Evolutionary conservation across 1,140 invertebrate genomes (phyloP).

Genomic region (Solenopsis invicta): DNA sequence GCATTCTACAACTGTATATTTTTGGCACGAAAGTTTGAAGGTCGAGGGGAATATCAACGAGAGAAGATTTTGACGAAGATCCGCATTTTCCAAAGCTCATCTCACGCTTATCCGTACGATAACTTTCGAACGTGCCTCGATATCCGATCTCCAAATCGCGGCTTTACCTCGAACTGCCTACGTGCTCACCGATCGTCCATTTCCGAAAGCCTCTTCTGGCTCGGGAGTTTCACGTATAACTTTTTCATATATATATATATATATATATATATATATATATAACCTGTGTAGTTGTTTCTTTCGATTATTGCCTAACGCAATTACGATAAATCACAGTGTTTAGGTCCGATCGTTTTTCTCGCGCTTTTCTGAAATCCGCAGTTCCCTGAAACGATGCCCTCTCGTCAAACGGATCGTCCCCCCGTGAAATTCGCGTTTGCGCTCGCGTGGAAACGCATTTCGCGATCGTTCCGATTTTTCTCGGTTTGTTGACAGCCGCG

Average conservation of each 20-base stretch:
- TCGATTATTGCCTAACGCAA: slow-evolving; percentile 42
- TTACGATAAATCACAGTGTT: slow-evolving; percentile 21
- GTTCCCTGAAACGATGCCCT: not conserved
- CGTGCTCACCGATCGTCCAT: slow-evolving; percentile 55
- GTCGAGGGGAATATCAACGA: slow-evolving; percentile 68
- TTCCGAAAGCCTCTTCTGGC: slow-evolving; percentile 45
- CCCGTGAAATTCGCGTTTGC: slow-evolving; percentile 21
- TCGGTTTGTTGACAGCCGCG: slow-evolving; percentile 48
- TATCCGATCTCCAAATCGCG: slow-evolving; percentile 49
- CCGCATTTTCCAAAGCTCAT: slow-evolving; percentile 66
- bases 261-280: too few species aligned
- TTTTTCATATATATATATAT: slow-evolving; percentile 45
- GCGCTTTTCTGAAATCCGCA: slow-evolving; percentile 7
- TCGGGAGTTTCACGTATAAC: slow-evolving; percentile 10
- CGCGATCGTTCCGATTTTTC: slow-evolving; percentile 56
- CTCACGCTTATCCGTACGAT: slow-evolving; percentile 63
- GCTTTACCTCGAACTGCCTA: slow-evolving; percentile 53
- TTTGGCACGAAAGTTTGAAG: slow-evolving; percentile 30
- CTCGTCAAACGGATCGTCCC: slow-evolving; percentile 7
- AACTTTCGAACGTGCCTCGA: slow-evolving; percentile 69
- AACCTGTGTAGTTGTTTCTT: slow-evolving; percentile 12
- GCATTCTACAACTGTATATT: slow-evolving; percentile 40
- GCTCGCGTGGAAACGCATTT: slow-evolving; percentile 22
- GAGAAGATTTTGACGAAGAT: slow-evolving; percentile 70
- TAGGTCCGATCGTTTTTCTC: slow-evolving; percentile 14